A percentile compares a stretch with the other conserved stretches of the same genome.
phyloP scores from a whole-genome alignment of 2,113 vertebrate species.

The Upupa epops region DNA sequence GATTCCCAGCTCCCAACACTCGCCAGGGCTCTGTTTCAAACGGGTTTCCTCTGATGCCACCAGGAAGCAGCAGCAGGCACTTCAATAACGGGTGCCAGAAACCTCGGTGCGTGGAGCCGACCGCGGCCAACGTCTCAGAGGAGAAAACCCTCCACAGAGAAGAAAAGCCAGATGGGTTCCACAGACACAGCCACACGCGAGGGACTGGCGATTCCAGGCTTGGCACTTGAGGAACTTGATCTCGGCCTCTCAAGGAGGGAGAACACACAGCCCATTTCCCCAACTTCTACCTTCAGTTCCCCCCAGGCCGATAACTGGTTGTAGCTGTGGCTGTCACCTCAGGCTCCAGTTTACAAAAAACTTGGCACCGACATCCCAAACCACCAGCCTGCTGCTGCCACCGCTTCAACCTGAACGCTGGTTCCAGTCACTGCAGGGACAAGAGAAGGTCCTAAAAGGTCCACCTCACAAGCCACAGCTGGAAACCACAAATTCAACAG shows the following conservation, averaged over 20 bases:
- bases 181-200: not conserved
- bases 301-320: no score
- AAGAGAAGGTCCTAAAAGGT: not conserved
- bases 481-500: not conserved
- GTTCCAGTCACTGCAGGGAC: not conserved
- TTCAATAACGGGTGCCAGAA: not conserved
- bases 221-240: not conserved
- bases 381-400: not conserved
- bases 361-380: not conserved
- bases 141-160: not conserved
- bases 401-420: rapidly evolving
- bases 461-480: not conserved
- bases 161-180: not conserved
- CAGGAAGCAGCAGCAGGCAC: not conserved
- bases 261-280: no score
- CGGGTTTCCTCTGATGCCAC: not conserved
- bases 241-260: not conserved
- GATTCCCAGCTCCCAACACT: not conserved
- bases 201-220: not conserved
- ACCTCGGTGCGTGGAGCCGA: not conserved
- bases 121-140: not conserved
- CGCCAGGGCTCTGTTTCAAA: not conserved
- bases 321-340: no score
- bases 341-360: no score
- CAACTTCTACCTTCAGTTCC: no score